Evolutionary conservation across 1,140 invertebrate species (phyloP), one percentile per base, ranked within the genome.

Genomic region (roundworm (Caenorhabditis elegans)): DNA sequence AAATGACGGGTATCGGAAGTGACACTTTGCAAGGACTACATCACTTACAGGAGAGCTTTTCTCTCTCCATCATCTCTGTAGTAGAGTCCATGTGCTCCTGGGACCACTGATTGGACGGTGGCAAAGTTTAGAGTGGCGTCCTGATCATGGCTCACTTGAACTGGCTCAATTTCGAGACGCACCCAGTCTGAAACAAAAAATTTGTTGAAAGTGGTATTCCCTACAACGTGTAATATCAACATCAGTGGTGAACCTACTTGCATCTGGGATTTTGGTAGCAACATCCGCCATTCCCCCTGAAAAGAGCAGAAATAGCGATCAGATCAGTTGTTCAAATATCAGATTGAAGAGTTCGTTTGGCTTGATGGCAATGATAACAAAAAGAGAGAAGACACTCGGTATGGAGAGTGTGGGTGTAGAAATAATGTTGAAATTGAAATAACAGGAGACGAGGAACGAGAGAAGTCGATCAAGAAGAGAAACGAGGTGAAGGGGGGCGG

Each of bases 61-160:
- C 65, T 84, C 48, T 83, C 60, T 65, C 83, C 83, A 55, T 79
- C 77, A 46, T 84, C 81, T 36, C 78, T 15, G 39, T 83, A 84
- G 78, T 84, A 84, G 48, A 84, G 82, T 28, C 83, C 83, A 28
- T 84, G 83, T 24, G 83, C 83, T 13, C 81, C 83, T 36, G 83
- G 83, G 17, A 84, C 78, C 28, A 81, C 82, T 15, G 75, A 84
- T 53, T 84, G 83, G 13, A 84, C 55, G 6, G 76, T 83, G 24
- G 75, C 26, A 53, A 84, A 84, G 60, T 79, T 55, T 17, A 84
- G 47, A 13, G 83, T 55, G 17, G 31, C 70, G 28, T 84, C 83
- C 26, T 22, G 55, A 22, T 84, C 83, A 19, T 75, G 77, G 39
- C 53, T 51, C 43, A 84, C 81, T 46, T 84, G 70, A 34, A 84